Evolutionary conservation across 1,140 invertebrate genomes (phyloP).

Genomic region (Cyclargus thomasi): DNA sequence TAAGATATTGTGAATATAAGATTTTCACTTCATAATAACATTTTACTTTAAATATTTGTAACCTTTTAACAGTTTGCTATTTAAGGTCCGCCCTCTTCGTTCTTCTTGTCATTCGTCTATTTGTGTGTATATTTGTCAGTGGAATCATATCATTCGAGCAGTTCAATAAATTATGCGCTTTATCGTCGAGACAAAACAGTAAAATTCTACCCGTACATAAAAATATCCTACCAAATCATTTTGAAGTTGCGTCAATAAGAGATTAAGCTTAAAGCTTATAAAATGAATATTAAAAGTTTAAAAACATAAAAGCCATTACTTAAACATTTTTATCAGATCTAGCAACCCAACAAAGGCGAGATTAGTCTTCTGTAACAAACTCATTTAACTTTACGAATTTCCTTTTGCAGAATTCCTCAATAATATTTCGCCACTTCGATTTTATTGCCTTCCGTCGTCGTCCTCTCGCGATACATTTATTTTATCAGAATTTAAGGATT

Average conservation of each 20-base stretch:
- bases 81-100: too few relatives aligned
- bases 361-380: constrained; percentile 56
- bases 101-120: too few relatives aligned
- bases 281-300: background rate
- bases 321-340: constrained; percentile 47
- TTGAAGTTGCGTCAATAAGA: background rate
- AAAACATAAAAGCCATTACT: constrained; percentile 15
- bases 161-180: too few relatives aligned
- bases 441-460: constrained; percentile 59
- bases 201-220: too few relatives aligned
- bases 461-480: constrained; percentile 60
- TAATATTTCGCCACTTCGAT: constrained; percentile 61
- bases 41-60: too few relatives aligned
- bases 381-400: constrained; percentile 67
- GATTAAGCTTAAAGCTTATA: background rate
- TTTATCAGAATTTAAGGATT: constrained; percentile 56
- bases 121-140: too few relatives aligned
- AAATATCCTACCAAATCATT: too few relatives aligned
- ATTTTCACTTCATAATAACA: too few relatives aligned
- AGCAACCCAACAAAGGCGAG: constrained; percentile 50
- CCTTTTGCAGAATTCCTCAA: constrained; percentile 53
- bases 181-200: too few relatives aligned
- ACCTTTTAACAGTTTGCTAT: too few relatives aligned
- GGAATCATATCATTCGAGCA: too few relatives aligned
- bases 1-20: background rate